phyloP scores from a whole-genome alignment of 2,113 vertebrate genomes.

The Hydrolagus affinis region DNA sequence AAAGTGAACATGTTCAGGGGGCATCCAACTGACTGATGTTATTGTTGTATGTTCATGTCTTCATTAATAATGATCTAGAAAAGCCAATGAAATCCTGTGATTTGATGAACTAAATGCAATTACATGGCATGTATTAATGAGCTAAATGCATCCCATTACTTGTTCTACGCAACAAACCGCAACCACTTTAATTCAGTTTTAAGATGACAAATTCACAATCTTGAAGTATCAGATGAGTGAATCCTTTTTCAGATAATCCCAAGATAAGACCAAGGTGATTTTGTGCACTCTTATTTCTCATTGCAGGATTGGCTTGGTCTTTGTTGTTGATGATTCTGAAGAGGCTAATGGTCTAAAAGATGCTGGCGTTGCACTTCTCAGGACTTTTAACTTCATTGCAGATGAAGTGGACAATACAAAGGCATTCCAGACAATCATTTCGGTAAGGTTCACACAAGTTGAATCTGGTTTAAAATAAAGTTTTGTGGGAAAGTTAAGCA shows the following conservation, averaged over 20 bases:
- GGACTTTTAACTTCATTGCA: conserved; percentile 84
- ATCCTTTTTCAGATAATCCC: not conserved
- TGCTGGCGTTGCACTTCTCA: conserved; percentile 77
- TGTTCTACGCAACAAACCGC: too few relatives aligned
- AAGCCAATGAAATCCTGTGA: too few relatives aligned
- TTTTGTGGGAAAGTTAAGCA: not conserved
- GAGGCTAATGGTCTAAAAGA: conserved; percentile 84
- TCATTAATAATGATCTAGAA: too few relatives aligned
- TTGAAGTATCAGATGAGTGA: not conserved
- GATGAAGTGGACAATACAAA: conserved; percentile 79
- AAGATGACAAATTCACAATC: not conserved
- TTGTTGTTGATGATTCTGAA: conserved; percentile 80
- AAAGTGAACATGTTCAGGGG: too few relatives aligned
- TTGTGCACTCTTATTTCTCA: conserved; percentile 27
- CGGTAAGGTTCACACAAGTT: conserved; percentile 59
- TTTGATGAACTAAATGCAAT: too few relatives aligned
- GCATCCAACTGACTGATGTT: too few relatives aligned
- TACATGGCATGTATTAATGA: too few relatives aligned
- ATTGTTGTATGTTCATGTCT: too few relatives aligned
- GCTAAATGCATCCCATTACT: too few relatives aligned
- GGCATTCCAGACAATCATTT: conserved; percentile 77
- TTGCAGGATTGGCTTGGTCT: conserved; percentile 76
- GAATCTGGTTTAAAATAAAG: conserved; percentile 8
- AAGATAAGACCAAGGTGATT: not conserved
- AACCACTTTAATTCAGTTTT: too few relatives aligned